These are phyloP conservation scores for Steatocranus sp. DNA, from an alignment of 2,797 vertebrate genomes.

Conservation along the genomic window DNA sequence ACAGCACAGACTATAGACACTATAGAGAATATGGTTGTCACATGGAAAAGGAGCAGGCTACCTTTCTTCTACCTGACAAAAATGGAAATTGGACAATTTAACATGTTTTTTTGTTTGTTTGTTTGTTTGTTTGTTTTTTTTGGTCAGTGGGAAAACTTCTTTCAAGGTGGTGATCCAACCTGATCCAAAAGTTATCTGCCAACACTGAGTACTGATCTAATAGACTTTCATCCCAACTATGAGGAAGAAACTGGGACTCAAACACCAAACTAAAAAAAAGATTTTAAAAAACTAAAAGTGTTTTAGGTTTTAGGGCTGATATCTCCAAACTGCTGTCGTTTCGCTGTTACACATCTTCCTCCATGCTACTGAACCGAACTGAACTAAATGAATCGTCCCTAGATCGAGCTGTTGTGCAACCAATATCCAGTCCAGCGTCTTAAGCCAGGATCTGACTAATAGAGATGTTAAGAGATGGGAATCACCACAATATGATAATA, in stretches of 20 bases:
- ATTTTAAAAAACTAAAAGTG: not conserved
- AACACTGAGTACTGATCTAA: not conserved
- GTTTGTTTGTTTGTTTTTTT: not conserved
- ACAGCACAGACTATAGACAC: not conserved
- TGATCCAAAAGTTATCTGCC: not conserved
- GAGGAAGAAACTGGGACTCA: not conserved
- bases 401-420: not conserved
- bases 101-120: fast-evolving
- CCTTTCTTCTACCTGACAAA: not conserved
- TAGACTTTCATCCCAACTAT: not conserved
- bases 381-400: not conserved
- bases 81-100: not conserved
- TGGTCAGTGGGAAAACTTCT: not conserved
- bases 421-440: not conserved
- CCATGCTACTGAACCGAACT: not conserved
- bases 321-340: not conserved
- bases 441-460: not conserved
- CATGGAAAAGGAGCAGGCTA: not conserved
- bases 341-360: not conserved
- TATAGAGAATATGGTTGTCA: not conserved
- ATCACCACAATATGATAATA: not conserved
- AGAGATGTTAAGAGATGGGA: not conserved
- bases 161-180: not conserved
- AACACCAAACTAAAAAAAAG: not conserved
- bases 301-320: not conserved